Percentiles rank a stretch among this genome's conserved stretches.
Conservation (phyloP, 2,797 vertebrate genomes). For the Gila robusta region DNA sequence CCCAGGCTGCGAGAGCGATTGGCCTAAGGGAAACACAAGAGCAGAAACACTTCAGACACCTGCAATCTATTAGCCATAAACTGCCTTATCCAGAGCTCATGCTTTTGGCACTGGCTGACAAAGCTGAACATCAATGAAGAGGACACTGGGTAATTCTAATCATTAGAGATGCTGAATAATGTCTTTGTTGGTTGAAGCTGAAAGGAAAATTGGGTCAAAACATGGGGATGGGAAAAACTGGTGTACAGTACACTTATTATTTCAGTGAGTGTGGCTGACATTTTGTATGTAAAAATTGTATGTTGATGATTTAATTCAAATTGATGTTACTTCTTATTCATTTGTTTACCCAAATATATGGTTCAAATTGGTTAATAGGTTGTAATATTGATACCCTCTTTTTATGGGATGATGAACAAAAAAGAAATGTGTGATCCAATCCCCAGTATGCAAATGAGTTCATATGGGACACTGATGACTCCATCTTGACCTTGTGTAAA, state of each 20-base stretch:
- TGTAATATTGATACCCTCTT: constrained; percentile 1
- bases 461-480: not conserved
- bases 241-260: not conserved
- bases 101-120: not conserved
- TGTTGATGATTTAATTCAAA: not conserved
- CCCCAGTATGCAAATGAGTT: not conserved
- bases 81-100: constrained; percentile 20
- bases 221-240: not conserved
- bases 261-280: not conserved
- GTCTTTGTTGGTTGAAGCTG: not conserved
- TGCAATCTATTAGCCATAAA: constrained; percentile 57
- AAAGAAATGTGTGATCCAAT: constrained; percentile 1
- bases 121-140: constrained; percentile 9
- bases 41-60: constrained; percentile 17
- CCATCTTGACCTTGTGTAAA: not conserved
- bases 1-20: constrained; percentile 94
- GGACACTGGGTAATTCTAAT: not conserved
- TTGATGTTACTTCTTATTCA: not conserved
- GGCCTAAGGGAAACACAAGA: constrained; percentile 79
- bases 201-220: constrained; percentile 10
- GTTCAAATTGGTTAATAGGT: not conserved
- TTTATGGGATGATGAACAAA: not conserved
- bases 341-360: not conserved
- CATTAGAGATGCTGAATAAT: constrained; percentile 3
- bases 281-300: not conserved